Conservation (phyloP, 1,140 invertebrate species). For the Maconellicoccus hirsutus region DNA sequence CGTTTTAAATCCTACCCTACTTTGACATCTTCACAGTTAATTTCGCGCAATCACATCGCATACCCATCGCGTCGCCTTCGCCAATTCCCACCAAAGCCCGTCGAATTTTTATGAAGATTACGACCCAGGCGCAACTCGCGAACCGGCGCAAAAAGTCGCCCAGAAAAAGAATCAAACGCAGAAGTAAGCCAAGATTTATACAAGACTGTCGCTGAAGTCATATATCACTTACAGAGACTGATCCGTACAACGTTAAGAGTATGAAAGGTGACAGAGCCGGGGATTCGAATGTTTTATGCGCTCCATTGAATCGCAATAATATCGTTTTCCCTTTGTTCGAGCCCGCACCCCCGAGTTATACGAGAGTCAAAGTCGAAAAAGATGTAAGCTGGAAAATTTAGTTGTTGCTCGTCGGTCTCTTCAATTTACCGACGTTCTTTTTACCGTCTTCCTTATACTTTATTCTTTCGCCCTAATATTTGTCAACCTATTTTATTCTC, state of each 20-base stretch:
- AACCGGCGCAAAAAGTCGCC: too few relatives aligned
- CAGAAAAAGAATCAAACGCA: not conserved
- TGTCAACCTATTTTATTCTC: too few relatives aligned
- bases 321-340: not conserved
- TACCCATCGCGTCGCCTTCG: too few relatives aligned
- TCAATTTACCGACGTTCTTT: not conserved
- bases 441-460: not conserved
- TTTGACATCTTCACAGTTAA: too few relatives aligned
- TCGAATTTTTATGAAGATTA: not conserved
- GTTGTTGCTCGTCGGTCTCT: slow-evolving; percentile 6
- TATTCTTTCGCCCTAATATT: not conserved
- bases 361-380: not conserved
- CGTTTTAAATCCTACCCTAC: too few relatives aligned
- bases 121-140: not conserved
- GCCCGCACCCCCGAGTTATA: not conserved
- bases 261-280: slow-evolving; percentile 6
- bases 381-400: not conserved
- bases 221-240: slow-evolving; percentile 3
- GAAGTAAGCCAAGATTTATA: slow-evolving; percentile 4
- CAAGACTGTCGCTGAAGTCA: not conserved
- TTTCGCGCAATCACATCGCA: too few relatives aligned
- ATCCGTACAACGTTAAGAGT: slow-evolving; percentile 2
- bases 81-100: not conserved
- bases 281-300: slow-evolving; percentile 3
- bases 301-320: slow-evolving; percentile 4